A percentile compares a stretch with the other conserved stretches of the same genome.
Evolutionary conservation across 1,140 invertebrate genomes (phyloP).

Genomic region (Dendroctonus valens): DNA sequence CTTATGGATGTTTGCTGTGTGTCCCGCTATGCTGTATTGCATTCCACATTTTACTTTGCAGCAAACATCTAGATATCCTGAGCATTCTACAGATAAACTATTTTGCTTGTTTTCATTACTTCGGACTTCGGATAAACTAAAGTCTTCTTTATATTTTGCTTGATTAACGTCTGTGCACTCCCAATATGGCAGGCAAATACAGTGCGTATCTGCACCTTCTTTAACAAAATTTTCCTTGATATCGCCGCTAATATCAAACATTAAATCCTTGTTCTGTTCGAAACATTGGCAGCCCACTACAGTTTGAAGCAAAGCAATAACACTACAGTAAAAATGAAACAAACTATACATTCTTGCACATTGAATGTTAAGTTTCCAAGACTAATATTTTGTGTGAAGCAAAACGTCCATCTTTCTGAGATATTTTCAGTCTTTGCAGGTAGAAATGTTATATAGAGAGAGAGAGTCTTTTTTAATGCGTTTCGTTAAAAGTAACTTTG

Average conservation of each 20-base stretch:
- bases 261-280: no score
- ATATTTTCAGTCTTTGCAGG: no score
- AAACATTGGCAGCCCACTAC: no score
- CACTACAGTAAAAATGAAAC: no score
- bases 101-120: not conserved
- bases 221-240: not conserved
- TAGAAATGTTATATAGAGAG: no score
- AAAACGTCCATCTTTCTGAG: no score
- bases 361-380: no score
- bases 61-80: slow-evolving; percentile 46
- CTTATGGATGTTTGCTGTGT: slow-evolving; percentile 1
- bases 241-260: not conserved
- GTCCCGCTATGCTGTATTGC: slow-evolving; percentile 10
- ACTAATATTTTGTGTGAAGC: no score
- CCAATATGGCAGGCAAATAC: slow-evolving; percentile 45
- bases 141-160: not conserved
- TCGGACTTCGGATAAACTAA: not conserved
- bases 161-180: slow-evolving; percentile 42
- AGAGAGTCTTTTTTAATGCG: no score
- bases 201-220: slow-evolving; percentile 11
- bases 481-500: no score
- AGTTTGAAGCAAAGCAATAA: no score
- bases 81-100: not conserved
- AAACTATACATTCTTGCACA: no score
- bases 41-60: slow-evolving; percentile 45